Evolutionary conservation across 2,113 vertebrate species (phyloP).

Genomic region (Phalacrocorax brasilianus): DNA sequence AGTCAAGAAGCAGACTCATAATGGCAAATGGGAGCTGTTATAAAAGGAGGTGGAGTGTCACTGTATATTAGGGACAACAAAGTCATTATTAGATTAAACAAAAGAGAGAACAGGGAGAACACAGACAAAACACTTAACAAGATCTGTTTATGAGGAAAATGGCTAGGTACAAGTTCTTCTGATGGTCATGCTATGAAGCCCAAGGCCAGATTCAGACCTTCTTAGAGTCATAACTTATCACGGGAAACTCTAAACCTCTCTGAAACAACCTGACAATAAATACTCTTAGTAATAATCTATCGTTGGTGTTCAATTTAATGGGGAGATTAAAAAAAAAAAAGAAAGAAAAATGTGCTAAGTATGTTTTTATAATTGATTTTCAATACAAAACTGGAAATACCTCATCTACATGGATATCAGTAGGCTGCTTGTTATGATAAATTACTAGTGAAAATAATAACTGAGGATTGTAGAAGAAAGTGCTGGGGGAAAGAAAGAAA

Average conservation of each 20-base stretch:
- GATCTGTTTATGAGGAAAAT: not conserved
- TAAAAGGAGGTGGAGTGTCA: not conserved
- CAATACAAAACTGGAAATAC: not conserved
- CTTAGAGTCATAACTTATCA: not conserved
- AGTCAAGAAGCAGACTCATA: not conserved
- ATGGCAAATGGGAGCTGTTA: not conserved
- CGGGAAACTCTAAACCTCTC: not conserved
- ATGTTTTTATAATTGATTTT: not conserved
- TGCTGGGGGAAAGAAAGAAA: not conserved
- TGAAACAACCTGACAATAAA: not conserved
- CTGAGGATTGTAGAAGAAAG: not conserved
- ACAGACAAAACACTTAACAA: not conserved
- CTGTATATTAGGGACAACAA: not conserved
- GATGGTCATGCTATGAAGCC: not conserved
- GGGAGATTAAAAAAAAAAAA: not conserved
- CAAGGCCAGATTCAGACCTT: not conserved
- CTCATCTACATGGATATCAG: not conserved
- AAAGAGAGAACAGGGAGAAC: not conserved
- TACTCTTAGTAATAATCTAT: not conserved
- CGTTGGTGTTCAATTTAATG: not conserved
- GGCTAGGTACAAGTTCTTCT: not conserved
- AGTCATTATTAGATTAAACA: not conserved
- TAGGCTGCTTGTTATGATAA: not conserved
- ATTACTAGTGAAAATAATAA: not conserved
- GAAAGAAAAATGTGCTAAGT: not conserved